These are phyloP conservation scores for Campoplex nolae DNA, from an alignment of 2,888 invertebrate species.

Conservation along the genomic window DNA sequence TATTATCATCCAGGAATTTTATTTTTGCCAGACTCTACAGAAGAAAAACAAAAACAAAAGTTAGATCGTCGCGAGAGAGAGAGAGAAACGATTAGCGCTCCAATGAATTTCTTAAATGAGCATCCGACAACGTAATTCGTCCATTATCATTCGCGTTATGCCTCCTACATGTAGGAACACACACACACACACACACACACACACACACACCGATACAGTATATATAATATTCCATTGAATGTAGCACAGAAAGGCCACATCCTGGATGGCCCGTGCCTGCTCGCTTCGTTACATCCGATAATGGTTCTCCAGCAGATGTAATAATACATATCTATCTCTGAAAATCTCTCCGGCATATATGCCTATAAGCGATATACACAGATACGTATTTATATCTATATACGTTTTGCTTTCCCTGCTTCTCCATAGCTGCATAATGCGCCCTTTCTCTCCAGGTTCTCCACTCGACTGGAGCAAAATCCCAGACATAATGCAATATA, in stretches of 20 bases:
- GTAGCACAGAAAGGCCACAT: constrained; percentile 57
- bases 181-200: background rate
- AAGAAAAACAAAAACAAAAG: background rate
- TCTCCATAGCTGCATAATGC: background rate
- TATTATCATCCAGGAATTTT: background rate
- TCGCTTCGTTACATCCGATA: constrained; percentile 80
- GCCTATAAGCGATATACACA: background rate
- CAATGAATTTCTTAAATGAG: constrained; percentile 58
- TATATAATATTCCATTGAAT: constrained; percentile 61
- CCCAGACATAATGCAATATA: constrained; percentile 50
- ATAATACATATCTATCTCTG: constrained; percentile 63
- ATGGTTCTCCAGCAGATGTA: constrained; percentile 73
- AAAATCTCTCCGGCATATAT: background rate
- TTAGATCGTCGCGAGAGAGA: constrained; percentile 7
- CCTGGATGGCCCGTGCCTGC: constrained; percentile 79
- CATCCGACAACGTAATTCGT: constrained; percentile 30
- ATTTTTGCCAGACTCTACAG: background rate
- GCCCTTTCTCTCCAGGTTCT: constrained; percentile 36
- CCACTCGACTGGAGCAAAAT: constrained; percentile 54
- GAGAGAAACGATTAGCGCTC: constrained; percentile 40
- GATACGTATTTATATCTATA: background rate
- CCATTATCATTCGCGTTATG: constrained; percentile 16
- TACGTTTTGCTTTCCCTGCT: constrained; percentile 12
- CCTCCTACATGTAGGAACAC: background rate
- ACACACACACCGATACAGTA: background rate